Base-by-base conservation (phyloP, 2,888 invertebrate species). In the Stenolophus ochropezus region DNA sequence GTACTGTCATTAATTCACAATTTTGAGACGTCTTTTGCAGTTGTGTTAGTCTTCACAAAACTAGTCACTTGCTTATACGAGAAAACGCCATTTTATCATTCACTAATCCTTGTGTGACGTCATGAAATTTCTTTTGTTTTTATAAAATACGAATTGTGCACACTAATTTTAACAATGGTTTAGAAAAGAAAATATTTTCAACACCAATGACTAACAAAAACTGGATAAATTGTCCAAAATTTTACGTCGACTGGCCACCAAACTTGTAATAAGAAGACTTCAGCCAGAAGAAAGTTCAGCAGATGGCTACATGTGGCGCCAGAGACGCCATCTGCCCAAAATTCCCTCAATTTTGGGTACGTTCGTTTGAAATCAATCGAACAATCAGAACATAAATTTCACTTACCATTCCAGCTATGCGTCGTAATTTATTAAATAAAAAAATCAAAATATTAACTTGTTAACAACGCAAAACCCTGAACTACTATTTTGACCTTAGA, bases 31-130 rank as follows among this genome's bases (percentile, higher is more conserved):
- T 86, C 86, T 86, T 87, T 87, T 87, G 81, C 81, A 81, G 83
- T 83, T 87, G 86, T 86, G 86, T 88, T 87, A 86, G 87, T 88
- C 74, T 82, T 88, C 86, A 87, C 87, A 87, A 84, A 87, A 89
- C 89, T 88, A 88, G 89, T 88, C 89, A 90, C 89, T 89, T 88
- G 88, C 87, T 88, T 89, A 87, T 88, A 87, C 88, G 91, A 90
- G 90, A 91, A 90, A 90, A 91, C 91, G 91, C 91, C 91, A 81
- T 81, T 81, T 81, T 81, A 74, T 75, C 75, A 75, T 81, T 81
- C 74, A 81, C 74, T 81, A 80, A 80, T 80, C 80, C 80, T 80
- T 80, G 58, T 80, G 73, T 80, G 80, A 80, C 80, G 80, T 80
- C 80, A 80, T 80, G 80, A 73, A 80, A 80, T 73, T 73, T 80